A percentile compares a stretch with the other conserved stretches of the same genome.
Conservation (phyloP, 2,797 vertebrate genomes). For the Falco berigora region DNA sequence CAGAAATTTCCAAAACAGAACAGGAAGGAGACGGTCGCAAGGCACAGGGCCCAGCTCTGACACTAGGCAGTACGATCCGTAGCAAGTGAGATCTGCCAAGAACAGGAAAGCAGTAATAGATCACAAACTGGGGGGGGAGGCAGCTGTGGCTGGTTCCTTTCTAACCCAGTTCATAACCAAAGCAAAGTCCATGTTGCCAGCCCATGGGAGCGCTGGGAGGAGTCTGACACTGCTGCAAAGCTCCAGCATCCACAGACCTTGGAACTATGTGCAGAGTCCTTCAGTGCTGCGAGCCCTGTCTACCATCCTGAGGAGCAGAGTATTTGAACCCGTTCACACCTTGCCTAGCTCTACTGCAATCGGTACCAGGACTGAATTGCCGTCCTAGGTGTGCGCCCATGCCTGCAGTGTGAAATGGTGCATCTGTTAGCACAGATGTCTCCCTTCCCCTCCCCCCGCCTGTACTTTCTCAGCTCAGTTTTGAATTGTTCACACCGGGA, state of each 20-base stretch:
- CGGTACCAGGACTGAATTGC: not conserved
- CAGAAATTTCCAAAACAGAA: not conserved
- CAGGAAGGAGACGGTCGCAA: not conserved
- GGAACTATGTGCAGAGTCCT: constrained; percentile 2
- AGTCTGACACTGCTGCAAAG: not conserved
- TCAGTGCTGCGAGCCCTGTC: not conserved
- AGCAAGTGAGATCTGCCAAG: not conserved
- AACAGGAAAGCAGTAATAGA: not conserved
- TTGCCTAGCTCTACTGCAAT: not conserved
- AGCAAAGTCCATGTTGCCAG: not conserved
- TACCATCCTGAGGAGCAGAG: not conserved
- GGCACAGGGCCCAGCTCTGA: not conserved
- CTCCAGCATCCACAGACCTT: not conserved
- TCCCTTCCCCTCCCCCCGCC: not conserved
- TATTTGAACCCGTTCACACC: not conserved
- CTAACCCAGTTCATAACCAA: not conserved
- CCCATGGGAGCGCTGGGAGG: not conserved
- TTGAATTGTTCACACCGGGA: not conserved
- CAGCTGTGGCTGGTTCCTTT: not conserved
- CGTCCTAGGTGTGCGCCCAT: fast-evolving
- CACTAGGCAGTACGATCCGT: not conserved
- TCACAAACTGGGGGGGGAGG: not conserved
- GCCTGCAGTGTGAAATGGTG: not conserved
- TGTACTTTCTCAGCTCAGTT: not conserved
- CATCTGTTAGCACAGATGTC: not conserved